Base-by-base conservation (phyloP, 2,113 vertebrate species). In the Macquaria australasica region DNA sequence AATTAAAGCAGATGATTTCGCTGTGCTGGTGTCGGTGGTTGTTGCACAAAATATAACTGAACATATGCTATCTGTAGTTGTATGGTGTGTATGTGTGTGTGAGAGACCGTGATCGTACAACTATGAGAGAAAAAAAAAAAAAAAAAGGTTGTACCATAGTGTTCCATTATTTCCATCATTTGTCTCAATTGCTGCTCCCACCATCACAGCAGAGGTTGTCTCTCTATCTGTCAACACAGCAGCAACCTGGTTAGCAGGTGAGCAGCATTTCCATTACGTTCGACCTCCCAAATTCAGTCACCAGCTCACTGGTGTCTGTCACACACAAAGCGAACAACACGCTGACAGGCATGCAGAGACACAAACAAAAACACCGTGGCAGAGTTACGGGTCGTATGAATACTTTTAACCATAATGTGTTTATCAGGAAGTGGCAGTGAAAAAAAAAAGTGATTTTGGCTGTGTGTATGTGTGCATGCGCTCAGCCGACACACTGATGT, bases 361-460 rank as follows among this genome's bases (percentile, higher is more conserved):
- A 51, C 58, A 73, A 16, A 63, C 31, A 55, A 21, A 43, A 5
- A 25, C 51, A 16, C 64, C 4, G 5, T n/a, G 50, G 67, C 56
- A 56, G 15, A 51, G 59, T 39, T 41, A 23, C 5, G 3, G 69
- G 76, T 77, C 20, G 0, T 28, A 53, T 73, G 41, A 79, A 70
- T 58, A 58, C 53, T 77, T 91, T 76, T n/a, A 51, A 79, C 31
- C 53, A 53, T 74, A 75, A 81, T 70, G 74, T 84, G 82, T 75
- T 83, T 58, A 67, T 73, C 59, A 68, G 69, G 39, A 84, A 72
- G 74, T 34, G 55, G 53, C 43, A 69, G 67, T 68, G 14, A 5
- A 34, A 43, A 34, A 43, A 48, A 71, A 73, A 70, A 25, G 9
- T 7, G 43, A 67, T 58, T 50, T 31, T 63, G 41, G 58, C 31